Percentiles rank a stretch among this genome's conserved stretches.
phyloP scores from a whole-genome alignment of 2,888 invertebrate species.

The Drosophila pullipes region DNA sequence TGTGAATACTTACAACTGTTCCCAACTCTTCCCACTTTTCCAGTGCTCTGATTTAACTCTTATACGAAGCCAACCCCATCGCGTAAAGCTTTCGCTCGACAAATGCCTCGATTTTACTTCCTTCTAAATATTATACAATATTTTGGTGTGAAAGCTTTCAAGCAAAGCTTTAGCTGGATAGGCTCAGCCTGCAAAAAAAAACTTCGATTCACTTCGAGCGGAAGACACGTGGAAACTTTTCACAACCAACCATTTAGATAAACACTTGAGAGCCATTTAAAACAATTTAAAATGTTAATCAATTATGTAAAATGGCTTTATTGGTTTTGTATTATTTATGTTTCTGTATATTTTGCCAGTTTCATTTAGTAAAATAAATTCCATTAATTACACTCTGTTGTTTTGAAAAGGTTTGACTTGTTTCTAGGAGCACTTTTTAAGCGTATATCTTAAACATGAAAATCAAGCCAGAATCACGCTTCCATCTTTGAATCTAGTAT shows the following conservation, averaged over 20 bases:
- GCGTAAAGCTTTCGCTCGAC: constrained; percentile 41
- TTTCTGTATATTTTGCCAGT: not conserved
- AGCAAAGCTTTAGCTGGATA: constrained; percentile 26
- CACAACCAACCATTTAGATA: not conserved
- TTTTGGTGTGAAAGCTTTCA: constrained; percentile 39
- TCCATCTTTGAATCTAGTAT: not conserved
- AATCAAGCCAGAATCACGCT: not conserved
- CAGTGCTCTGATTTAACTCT: constrained; percentile 22
- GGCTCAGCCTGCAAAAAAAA: constrained; percentile 6
- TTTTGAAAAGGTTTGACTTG: not conserved
- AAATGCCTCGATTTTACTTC: constrained; percentile 21
- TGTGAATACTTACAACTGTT: constrained; percentile 5
- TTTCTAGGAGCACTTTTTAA: not conserved
- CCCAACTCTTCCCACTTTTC: constrained; percentile 49
- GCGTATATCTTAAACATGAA: not conserved
- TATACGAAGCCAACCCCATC: constrained; percentile 26
- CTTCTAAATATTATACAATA: constrained; percentile 42
- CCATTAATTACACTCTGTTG: too few relatives aligned
- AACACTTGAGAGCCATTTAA: not conserved
- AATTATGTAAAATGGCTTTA: constrained; percentile 1
- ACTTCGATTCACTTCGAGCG: constrained; percentile 11
- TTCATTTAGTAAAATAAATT: not conserved
- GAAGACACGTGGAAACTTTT: not conserved
- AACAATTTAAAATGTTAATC: not conserved
- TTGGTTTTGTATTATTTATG: constrained; percentile 4